Evolutionary conservation across 2,113 vertebrate genomes (phyloP), one percentile per base, ranked within the genome.

Genomic region (Lethenteron reissneri): DNA sequence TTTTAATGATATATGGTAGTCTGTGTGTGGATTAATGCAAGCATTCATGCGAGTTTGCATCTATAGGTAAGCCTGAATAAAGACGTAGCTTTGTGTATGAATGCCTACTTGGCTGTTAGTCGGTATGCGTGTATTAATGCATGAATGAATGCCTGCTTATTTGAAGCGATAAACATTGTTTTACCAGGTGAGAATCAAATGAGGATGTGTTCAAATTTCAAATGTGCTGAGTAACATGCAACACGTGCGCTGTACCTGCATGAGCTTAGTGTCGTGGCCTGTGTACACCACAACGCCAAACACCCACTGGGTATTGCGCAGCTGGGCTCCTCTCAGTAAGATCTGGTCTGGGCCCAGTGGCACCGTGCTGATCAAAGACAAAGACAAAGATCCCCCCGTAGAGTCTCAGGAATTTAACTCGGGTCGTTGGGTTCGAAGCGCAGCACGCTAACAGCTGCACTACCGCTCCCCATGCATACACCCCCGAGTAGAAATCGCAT

Each of bases 301-400:
- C 76, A 99, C 81, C 94, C 94, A 99, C 76, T 96, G 90, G 1
- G 94, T 99, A 77, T 99, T 99, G 77, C 94, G 87, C 76, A 99
- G 56, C 79, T 97, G 94, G 75, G 92, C 92, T 62, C 94, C 94
- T 82, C 94, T 84, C 56, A 97, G 82, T 73, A 99, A 83, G 81
- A 99, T 89, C 81, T 99, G 94, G 80, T 99, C 94, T 68, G 92
- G 89, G 74, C 94, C 88, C 77, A 99, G 72, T 1, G 92, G 87
- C 21, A 87, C 77, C 6, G 89, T 90, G 77, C 92, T 97, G 80
- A 41, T 69, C 58, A 21, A 12, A 60, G 60, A 17, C 58, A 21
- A 12, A 60, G 60, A 17, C 41, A 41, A 41, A 41, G 41, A 41
- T 41, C 41, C 41, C 41, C 41, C 41, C 62, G 19, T 68, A n/a